A percentile compares a stretch with the other conserved stretches of the same genome.
Evolutionary conservation across 2,797 vertebrate genomes (phyloP).

Genomic region (Potorous gilbertii): DNA sequence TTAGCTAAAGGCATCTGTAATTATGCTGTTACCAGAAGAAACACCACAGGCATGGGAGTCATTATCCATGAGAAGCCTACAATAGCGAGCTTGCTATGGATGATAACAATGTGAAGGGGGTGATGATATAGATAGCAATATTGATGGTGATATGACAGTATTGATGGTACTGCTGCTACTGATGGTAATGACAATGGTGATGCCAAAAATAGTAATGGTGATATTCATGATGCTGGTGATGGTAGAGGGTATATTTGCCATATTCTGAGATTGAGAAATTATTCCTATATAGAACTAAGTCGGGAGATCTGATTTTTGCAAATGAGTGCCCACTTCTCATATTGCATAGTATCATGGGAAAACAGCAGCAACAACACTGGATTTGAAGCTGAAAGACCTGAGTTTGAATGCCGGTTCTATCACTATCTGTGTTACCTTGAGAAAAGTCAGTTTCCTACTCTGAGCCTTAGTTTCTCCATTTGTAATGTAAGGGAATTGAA

Average conservation of each 20-base stretch:
- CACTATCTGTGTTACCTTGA: neutral
- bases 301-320: neutral
- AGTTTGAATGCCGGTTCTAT: neutral
- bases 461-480: neutral
- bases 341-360: neutral
- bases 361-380: neutral
- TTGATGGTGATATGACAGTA: neutral
- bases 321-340: neutral
- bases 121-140: neutral
- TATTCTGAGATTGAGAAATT: neutral
- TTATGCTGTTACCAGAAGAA: constrained; percentile 22
- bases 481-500: neutral
- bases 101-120: accelerated
- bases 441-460: neutral
- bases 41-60: neutral
- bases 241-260: neutral
- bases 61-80: neutral
- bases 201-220: neutral
- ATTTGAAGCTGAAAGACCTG: neutral
- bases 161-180: neutral
- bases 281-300: neutral
- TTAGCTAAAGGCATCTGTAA: constrained; percentile 56
- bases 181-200: neutral
- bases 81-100: neutral
- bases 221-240: neutral